Evolutionary conservation across 2,113 vertebrate species (phyloP).

Genomic region (Semnornis frantzii): DNA sequence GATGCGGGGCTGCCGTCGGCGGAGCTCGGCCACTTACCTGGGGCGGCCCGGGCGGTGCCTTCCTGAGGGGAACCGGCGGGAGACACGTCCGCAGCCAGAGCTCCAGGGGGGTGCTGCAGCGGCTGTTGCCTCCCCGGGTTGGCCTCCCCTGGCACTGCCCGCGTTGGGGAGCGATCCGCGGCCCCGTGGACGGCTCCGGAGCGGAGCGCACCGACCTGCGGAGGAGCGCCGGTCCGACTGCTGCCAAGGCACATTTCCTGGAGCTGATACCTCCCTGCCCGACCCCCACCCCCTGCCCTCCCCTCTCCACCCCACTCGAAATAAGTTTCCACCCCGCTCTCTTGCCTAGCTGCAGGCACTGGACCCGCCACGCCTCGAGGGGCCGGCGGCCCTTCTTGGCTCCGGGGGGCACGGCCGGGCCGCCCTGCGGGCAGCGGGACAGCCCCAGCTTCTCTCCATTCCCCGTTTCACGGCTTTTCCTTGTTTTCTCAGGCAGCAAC

Average conservation of each 20-base stretch:
- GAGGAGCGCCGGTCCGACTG: conserved; percentile 37
- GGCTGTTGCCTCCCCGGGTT: background rate
- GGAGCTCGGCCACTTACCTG: conserved; percentile 22
- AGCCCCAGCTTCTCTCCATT: background rate
- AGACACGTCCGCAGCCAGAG: background rate
- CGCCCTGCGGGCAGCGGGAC: background rate
- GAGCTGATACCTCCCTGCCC: conserved; percentile 35
- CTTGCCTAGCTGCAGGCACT: conserved; percentile 28
- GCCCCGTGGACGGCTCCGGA: background rate
- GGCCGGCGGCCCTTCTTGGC: background rate
- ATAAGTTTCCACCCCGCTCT: conserved; percentile 53
- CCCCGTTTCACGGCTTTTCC: background rate
- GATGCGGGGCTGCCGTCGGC: background rate
- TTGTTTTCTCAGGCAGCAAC: background rate
- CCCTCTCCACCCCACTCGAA: conserved; percentile 30
- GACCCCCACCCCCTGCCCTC: conserved; percentile 24
- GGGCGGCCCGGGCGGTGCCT: background rate
- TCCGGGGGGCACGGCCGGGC: background rate
- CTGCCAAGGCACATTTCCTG: conserved; percentile 46
- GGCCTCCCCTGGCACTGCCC: background rate
- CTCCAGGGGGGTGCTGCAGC: background rate
- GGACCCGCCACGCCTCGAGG: conserved; percentile 35
- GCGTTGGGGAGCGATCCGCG: background rate
- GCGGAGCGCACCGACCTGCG: background rate
- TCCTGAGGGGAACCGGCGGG: background rate